phyloP scores from a whole-genome alignment of 2,888 invertebrate species.

The Nasonovia ribisnigri region DNA sequence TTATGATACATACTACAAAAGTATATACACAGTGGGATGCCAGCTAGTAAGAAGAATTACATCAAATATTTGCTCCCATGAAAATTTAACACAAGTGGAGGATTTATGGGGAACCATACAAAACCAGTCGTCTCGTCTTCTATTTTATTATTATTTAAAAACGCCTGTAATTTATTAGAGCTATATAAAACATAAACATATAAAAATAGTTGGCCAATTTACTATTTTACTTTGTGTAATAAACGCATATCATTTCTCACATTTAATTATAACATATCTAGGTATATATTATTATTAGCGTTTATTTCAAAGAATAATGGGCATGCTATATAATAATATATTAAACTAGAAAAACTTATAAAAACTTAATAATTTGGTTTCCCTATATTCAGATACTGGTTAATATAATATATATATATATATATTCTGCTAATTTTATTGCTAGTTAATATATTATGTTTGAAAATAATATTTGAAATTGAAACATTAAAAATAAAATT shows the following conservation, averaged over 20 bases:
- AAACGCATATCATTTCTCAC: not conserved
- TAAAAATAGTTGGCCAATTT: constrained; percentile 7
- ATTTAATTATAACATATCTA: not conserved
- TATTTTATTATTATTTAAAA: constrained; percentile 6
- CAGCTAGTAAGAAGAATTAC: not conserved
- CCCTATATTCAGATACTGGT: not conserved
- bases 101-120: not conserved
- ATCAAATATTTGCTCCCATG: constrained; percentile 1
- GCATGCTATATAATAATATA: not conserved
- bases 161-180: not conserved
- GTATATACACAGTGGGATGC: not conserved
- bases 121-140: constrained; percentile 1
- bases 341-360: not conserved
- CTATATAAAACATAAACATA: not conserved
- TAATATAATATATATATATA: not conserved
- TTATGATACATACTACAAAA: not conserved
- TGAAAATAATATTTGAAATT: not conserved
- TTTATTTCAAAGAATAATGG: too few species aligned
- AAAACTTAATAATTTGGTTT: not conserved
- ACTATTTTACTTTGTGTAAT: not conserved
- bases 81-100: constrained; percentile 1
- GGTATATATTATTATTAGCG: not conserved
- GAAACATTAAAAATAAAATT: not conserved
- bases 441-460: not conserved
- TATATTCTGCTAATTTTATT: not conserved